Conservation (phyloP, 2,113 vertebrate species). For the Hystrix cristata region DNA sequence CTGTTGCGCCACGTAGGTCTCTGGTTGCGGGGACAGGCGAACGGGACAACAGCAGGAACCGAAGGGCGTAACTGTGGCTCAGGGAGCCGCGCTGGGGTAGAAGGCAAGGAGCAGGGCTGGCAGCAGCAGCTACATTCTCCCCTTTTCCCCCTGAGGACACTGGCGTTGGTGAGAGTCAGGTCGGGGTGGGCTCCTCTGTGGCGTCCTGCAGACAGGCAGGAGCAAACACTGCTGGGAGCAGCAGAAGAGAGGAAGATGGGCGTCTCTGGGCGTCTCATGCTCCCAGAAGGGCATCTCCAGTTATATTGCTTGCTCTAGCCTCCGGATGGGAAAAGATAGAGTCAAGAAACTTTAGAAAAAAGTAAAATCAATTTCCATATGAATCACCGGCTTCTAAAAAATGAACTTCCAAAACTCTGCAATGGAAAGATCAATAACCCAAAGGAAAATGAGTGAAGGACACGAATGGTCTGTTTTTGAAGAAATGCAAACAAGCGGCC, state of each 20-base stretch:
- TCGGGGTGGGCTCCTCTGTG: neutral
- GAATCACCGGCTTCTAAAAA: slow-evolving; percentile 16
- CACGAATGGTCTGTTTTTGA: neutral
- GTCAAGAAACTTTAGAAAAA: slow-evolving; percentile 11
- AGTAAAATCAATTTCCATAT: slow-evolving; percentile 7
- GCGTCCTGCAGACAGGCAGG: neutral
- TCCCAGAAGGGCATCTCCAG: neutral
- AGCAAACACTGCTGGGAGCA: neutral
- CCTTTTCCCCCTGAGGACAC: neutral
- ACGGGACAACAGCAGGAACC: neutral
- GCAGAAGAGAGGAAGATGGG: neutral
- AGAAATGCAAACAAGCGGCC: slow-evolving; percentile 22
- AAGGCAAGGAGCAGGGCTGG: neutral
- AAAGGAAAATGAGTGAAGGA: neutral
- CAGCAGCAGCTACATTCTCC: neutral
- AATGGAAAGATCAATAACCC: neutral
- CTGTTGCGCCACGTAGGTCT: neutral
- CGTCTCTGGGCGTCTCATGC: neutral
- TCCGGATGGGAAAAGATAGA: neutral
- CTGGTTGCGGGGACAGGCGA: neutral
- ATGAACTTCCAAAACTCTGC: neutral
- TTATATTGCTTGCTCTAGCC: neutral
- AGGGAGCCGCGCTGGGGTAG: neutral
- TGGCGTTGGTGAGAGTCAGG: neutral
- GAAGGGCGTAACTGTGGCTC: neutral